Evolutionary conservation across 2,113 vertebrate species (phyloP).

Genomic region (Hipposideros armiger): DNA sequence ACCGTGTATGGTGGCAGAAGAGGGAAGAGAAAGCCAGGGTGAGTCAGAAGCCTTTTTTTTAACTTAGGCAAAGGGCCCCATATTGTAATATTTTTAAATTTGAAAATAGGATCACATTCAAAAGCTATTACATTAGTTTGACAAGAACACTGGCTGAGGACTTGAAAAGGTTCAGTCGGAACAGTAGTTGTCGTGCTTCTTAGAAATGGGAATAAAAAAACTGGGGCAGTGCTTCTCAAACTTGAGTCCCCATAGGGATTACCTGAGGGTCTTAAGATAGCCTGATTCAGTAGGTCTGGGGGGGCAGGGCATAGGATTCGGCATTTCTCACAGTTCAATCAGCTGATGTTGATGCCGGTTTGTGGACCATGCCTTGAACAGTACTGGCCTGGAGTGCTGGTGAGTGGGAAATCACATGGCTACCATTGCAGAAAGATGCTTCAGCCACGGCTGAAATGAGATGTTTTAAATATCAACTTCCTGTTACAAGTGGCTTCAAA

Average conservation of each 20-base stretch:
- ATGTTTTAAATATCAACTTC: constrained; percentile 22
- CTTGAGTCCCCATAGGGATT: neutral
- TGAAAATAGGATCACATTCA: neutral
- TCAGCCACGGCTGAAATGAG: neutral
- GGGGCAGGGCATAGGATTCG: neutral
- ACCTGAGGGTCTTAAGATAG: neutral
- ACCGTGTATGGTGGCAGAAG: neutral
- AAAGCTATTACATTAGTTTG: neutral
- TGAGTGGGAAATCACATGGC: neutral
- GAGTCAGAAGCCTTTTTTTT: neutral
- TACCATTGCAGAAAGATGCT: neutral
- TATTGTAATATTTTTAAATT: neutral
- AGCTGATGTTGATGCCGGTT: neutral
- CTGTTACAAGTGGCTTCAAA: neutral
- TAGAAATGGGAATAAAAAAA: constrained; percentile 28
- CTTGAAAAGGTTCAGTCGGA: neutral
- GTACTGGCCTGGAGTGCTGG: neutral
- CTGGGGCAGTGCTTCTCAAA: neutral
- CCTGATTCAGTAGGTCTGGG: neutral
- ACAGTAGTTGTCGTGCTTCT: neutral
- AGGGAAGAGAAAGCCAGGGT: neutral
- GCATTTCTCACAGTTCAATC: neutral
- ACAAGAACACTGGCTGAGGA: neutral
- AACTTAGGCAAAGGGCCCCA: neutral
- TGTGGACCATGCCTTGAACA: neutral